These are phyloP conservation scores for Mastomys coucha DNA, from an alignment of 2,113 vertebrate genomes.

Conservation along the genomic window DNA sequence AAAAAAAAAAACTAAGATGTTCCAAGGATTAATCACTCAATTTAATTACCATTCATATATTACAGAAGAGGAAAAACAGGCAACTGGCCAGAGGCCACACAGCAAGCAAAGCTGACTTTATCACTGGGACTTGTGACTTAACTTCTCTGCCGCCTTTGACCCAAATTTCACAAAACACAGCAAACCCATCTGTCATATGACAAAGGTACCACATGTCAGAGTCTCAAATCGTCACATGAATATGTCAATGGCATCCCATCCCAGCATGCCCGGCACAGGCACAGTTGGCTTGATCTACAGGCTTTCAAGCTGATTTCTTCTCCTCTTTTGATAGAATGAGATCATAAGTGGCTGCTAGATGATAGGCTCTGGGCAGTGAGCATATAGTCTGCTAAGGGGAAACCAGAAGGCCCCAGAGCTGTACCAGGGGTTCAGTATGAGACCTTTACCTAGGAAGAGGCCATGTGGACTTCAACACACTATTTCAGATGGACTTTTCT, in stretches of 20 bases:
- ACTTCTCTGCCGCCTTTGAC: conserved; percentile 7
- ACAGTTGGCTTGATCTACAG: neutral
- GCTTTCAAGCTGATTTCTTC: neutral
- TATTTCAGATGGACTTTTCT: neutral
- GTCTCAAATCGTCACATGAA: neutral
- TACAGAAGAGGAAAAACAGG: conserved; percentile 24
- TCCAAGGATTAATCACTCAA: neutral
- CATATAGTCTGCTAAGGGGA: neutral
- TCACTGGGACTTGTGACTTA: neutral
- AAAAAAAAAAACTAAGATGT: neutral
- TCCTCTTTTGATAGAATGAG: neutral
- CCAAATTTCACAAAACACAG: conserved; percentile 42
- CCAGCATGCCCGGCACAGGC: neutral
- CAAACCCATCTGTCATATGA: neutral
- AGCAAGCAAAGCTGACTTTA: neutral
- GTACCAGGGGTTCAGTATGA: neutral
- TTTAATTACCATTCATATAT: neutral
- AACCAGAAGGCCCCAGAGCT: neutral
- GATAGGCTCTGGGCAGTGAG: neutral
- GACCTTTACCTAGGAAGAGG: neutral
- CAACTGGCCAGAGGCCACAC: neutral
- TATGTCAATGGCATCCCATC: neutral
- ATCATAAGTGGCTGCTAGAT: neutral
- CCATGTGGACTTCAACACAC: neutral
- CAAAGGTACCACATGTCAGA: neutral